Evolutionary conservation across 2,888 invertebrate genomes (phyloP), one percentile per base, ranked within the genome.

Genomic region (Lithophane leautieri): DNA sequence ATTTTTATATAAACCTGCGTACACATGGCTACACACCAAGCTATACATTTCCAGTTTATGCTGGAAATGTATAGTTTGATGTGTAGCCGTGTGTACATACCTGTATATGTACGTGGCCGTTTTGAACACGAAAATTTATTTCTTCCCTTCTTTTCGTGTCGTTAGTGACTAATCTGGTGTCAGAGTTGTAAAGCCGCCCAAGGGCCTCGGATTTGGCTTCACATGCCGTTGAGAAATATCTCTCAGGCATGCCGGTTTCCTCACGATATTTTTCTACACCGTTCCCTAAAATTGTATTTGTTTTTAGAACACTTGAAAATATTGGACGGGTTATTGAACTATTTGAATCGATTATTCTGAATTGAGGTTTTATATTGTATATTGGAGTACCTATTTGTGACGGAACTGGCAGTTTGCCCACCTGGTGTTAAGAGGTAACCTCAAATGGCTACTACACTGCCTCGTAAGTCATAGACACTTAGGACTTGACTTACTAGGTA

Each of bases 1-100:
- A 74, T 83, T 77, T 87, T 79, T 82, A 79, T 82, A 82, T 73
- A 73, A 79, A 77, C 68, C 47, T 28, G n/a, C 40, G 60, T 34
- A 34, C 34, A 34, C 34, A 34, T 4, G 34, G 34, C 34, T 34
- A 34, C 34, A 34, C 42, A 42, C 11, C 11, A 42, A 42, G 42
- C 42, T 42, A 42, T 42, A 11, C 11, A 42, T 42, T 42, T 42
- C 42, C 42, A 42, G 42, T 42, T 42, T 42, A 42, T 42, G 42
- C 42, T 42, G 11, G 42, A 42, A 42, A 42, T 42, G 40, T 42
- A 42, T 42, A 42, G 42, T 9, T 42, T n/a, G n/a, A n/a, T n/a
- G n/a, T n/a, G n/a, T n/a, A n/a, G n/a, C n/a, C n/a, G n/a, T n/a
- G n/a, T n/a, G n/a, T n/a, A n/a, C 34, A 4, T 34, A 34, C 34